These are phyloP conservation scores for Pararge aegeria DNA, from an alignment of 1,140 invertebrate species.

Conservation along the genomic window DNA sequence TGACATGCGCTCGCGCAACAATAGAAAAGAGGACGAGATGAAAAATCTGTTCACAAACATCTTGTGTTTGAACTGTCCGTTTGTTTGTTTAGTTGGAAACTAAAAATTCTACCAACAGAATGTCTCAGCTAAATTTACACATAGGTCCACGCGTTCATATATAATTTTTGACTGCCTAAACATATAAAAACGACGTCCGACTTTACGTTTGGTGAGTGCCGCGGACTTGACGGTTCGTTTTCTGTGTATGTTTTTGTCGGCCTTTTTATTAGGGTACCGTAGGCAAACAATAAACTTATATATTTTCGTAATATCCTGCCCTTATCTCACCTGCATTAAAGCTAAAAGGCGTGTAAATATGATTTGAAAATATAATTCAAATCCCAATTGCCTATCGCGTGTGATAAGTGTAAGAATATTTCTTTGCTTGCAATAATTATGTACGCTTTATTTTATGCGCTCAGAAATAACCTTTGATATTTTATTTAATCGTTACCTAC, in stretches of 20 bases:
- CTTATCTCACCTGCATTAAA: too few relatives aligned
- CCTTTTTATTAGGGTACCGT: slow-evolving; percentile 5
- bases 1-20: slow-evolving; percentile 34
- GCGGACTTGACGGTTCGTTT: slow-evolving; percentile 10
- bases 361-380: too few relatives aligned
- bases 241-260: slow-evolving; percentile 19
- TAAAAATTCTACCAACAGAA: slow-evolving; percentile 55
- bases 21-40: slow-evolving; percentile 49
- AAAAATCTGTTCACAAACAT: slow-evolving; percentile 63
- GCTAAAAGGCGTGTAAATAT: too few relatives aligned
- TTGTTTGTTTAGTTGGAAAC: slow-evolving; percentile 69
- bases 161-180: slow-evolving; percentile 48
- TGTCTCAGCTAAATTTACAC: slow-evolving; percentile 59
- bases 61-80: slow-evolving; percentile 57
- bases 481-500: too few relatives aligned
- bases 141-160: slow-evolving; percentile 39
- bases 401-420: too few relatives aligned
- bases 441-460: too few relatives aligned
- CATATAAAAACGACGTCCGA: slow-evolving; percentile 35
- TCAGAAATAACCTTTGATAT: too few relatives aligned
- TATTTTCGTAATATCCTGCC: too few relatives aligned
- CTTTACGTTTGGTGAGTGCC: slow-evolving; percentile 28
- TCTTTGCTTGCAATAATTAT: too few relatives aligned
- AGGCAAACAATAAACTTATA: too few relatives aligned
- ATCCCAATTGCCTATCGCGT: too few relatives aligned